These are phyloP conservation scores for Amblyornis subalaris DNA, from an alignment of 2,113 vertebrate species.

Conservation along the genomic window DNA sequence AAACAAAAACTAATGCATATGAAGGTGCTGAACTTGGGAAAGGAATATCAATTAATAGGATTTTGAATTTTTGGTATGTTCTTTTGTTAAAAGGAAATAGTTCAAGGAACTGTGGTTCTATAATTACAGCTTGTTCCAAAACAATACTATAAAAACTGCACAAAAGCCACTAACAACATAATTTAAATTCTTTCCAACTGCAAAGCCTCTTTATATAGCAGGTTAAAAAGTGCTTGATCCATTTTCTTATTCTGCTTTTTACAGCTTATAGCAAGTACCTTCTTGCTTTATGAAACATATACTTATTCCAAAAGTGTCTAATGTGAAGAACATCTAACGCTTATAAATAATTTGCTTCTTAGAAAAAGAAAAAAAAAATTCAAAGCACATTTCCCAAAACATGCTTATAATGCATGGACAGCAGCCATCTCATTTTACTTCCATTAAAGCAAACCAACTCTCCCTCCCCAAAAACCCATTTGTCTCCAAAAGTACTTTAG, in stretches of 20 bases:
- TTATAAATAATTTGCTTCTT: neutral
- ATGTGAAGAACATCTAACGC: neutral
- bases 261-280: neutral
- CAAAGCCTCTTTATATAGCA: neutral
- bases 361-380: neutral
- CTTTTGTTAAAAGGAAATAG: neutral
- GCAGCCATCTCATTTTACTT: neutral
- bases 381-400: neutral
- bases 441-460: neutral
- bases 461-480: neutral
- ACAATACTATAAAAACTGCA: neutral
- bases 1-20: neutral
- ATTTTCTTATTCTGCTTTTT: conserved; percentile 3
- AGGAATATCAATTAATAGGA: neutral
- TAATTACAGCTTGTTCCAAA: neutral
- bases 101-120: neutral
- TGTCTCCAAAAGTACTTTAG: neutral
- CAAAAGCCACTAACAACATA: neutral
- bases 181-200: neutral
- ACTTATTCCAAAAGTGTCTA: neutral
- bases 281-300: conserved; percentile 5
- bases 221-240: neutral
- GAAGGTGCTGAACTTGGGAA: neutral
- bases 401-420: neutral
- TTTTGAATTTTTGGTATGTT: neutral